These are phyloP conservation scores for Leucophenga varia DNA, from an alignment of 1,140 invertebrate species.

Conservation along the genomic window DNA sequence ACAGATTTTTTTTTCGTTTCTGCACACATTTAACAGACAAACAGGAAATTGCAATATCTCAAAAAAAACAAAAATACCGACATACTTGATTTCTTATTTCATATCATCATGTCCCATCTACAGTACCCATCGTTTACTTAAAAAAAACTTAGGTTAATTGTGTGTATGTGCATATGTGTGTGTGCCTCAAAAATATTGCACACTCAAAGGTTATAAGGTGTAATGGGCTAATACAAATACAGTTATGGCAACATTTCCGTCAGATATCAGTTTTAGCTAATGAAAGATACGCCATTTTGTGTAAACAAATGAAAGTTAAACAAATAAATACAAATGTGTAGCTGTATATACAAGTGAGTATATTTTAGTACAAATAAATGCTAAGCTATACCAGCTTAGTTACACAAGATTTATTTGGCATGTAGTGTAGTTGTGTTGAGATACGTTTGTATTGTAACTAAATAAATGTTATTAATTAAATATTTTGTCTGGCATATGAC, in stretches of 20 bases:
- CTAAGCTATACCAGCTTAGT: too few relatives aligned
- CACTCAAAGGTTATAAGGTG: too few relatives aligned
- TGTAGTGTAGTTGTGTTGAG: too few relatives aligned
- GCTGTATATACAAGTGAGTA: neutral
- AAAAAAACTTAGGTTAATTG: constrained; percentile 42
- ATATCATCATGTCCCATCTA: constrained; percentile 3
- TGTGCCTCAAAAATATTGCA: too few relatives aligned
- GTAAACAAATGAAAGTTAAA: constrained; percentile 33
- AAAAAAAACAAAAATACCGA: constrained; percentile 17
- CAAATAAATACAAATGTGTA: constrained; percentile 39
- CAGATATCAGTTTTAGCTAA: constrained; percentile 29
- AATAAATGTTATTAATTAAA: constrained; percentile 19
- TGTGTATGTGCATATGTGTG: too few relatives aligned
- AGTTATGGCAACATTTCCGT: constrained; percentile 16
- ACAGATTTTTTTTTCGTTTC: constrained; percentile 13
- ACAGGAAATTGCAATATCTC: constrained; percentile 45
- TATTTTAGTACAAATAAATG: too few relatives aligned
- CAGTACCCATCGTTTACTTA: constrained; percentile 37
- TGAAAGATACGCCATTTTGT: constrained; percentile 10
- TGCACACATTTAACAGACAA: too few relatives aligned
- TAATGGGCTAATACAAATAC: too few relatives aligned
- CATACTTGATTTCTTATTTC: too few relatives aligned
- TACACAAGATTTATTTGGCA: too few relatives aligned
- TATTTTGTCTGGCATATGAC: constrained; percentile 3
- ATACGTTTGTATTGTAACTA: too few relatives aligned